Base-by-base conservation (phyloP, 2,797 vertebrate species). In the Pogonophryne albipinna region DNA sequence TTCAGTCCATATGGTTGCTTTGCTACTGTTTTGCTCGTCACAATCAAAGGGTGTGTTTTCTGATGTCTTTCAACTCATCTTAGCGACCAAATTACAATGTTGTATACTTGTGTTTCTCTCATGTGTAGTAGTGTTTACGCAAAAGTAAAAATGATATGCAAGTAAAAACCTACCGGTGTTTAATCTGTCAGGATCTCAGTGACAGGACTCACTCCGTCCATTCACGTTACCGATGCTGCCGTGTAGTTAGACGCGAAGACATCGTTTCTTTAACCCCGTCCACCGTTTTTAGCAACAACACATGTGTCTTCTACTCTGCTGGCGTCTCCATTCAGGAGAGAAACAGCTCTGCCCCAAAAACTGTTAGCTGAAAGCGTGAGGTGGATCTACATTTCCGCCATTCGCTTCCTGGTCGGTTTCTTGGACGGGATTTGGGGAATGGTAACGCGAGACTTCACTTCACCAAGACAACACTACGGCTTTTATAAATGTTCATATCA, bases 391-490 rank as follows among this genome's bases (percentile, higher is more conserved):
- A 66, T 76, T 91, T 91, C 91, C 91, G 91, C 79, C 87, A 73
- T 84, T 71, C 82, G 6, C 80, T 93, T 94, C 93, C 93, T 80
- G 89, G 84, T 92, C 86, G 20, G n/a, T 47, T 42, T 50, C 6
- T 8, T 52, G 0, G 1, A 80, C 86, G 91, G 50, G 89, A 91
- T 68, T 90, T 88, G 6, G 5, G 1, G 2, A 0, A 14, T 23
- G 49, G 0, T 83, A 64, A 6, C 92, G 93, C 92, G 90, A 93
- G 76, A 90, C 47, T 62, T 71, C 0, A 27, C 1, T 2, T 16
- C 12, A 46, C 6, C 1, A 17, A 50, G 27, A 19, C 14, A 6
- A 12, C 2, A 23, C 15, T 16, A 52, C 1, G 14, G 3, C 4
- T 50, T 2, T 45, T 34, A 34, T 45, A 14, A 38, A 47, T 3